Evolutionary conservation across 2,888 invertebrate species (phyloP), one percentile per base, ranked within the genome.

Genomic region (Calliphora vomitoria): DNA sequence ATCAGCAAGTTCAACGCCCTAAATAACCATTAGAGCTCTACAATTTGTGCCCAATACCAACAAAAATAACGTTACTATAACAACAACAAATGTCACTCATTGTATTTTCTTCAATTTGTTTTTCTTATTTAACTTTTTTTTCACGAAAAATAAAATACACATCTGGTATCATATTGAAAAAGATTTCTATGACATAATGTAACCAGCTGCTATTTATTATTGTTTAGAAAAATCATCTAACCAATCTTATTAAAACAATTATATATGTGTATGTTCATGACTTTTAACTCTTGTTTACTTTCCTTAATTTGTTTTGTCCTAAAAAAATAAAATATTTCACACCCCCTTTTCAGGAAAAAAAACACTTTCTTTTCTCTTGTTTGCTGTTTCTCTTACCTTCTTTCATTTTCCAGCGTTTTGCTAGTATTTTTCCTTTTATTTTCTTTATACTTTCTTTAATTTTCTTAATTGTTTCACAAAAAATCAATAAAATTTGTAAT

Each of bases 11-110:
- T 66, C 66, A 66, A 44, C 44, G 66, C 41, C 20, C 66, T 20
- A 20, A 44, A 66, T 44, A 44, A 25, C 13, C 44, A 66, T 20
- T 66, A 8, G 64, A 38, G 31, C 5, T 50, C 13, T 44, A 11
- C 11, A 20, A 8, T 44, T 55, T 4, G 13, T 13, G 5, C 44
- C 11, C 44, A 44, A 66, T 13, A 66, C 44, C 20, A 66, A 44
- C 4, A 41, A 38, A 13, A 1, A 64, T n/a, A 38, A 38, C 62
- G 38, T 41, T 64, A 64, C 64, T 18, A 64, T 64, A 64, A 64
- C 60, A 64, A 64, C 60, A 64, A 64, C 64, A 64, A 64, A 64
- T 64, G 64, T 38, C 64, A 10, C 44, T 66, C 64, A 18, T 66
- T 66, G 25, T 3, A 4, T 35, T 44, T 66, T 66, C 44, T n/a